Conservation (phyloP, 2,797 vertebrate species). For the Brotula barbata region DNA sequence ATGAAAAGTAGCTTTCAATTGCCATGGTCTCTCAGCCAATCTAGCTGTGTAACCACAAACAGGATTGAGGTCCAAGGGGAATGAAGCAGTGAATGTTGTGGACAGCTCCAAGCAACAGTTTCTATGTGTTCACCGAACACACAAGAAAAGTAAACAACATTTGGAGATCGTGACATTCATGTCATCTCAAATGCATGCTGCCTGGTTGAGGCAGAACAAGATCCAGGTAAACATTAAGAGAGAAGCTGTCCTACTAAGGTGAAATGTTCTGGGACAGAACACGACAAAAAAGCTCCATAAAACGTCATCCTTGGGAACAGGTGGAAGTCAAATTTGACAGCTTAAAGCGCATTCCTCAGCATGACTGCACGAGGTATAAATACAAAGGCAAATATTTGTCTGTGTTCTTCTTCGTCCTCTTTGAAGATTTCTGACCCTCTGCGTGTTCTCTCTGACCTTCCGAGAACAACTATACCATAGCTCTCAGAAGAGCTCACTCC, state of each 20-base stretch:
- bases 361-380: constrained; percentile 36
- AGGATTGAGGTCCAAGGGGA: constrained; percentile 51
- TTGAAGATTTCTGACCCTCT: no score
- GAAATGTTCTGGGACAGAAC: constrained; percentile 3
- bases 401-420: constrained; percentile 50
- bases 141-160: constrained; percentile 71
- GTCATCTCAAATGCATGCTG: constrained; percentile 56
- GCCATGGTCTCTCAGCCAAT: constrained; percentile 13
- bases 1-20: constrained; percentile 35
- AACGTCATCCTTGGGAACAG: constrained; percentile 56
- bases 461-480: constrained; percentile 49
- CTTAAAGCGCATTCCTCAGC: constrained; percentile 48
- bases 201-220: constrained; percentile 42
- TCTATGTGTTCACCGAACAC: constrained; percentile 57
- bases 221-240: constrained; percentile 53
- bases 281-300: constrained; percentile 14
- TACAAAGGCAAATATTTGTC: constrained; percentile 16
- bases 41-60: constrained; percentile 8
- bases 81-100: constrained; percentile 41
- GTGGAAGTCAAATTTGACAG: constrained; percentile 29
- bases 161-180: constrained; percentile 46
- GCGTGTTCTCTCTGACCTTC: constrained; percentile 38
- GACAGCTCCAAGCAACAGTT: constrained; percentile 69
- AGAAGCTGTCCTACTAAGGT: constrained; percentile 20
- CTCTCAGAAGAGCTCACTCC: constrained; percentile 56